phyloP scores from a whole-genome alignment of 2,113 vertebrate genomes.

The Panthera uncia region DNA sequence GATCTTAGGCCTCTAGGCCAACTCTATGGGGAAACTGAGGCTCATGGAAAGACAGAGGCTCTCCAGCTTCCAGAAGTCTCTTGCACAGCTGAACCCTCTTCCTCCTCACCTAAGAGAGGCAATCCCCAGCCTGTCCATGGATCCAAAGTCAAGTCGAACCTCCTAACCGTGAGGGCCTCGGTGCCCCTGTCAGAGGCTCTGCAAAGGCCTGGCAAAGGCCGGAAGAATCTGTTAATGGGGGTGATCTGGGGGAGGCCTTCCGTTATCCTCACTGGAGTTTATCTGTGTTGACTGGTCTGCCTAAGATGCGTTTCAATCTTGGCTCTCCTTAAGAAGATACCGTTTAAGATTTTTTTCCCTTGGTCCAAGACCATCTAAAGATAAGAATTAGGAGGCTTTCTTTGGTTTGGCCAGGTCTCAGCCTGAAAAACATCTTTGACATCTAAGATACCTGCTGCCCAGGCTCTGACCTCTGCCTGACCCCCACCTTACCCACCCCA shows the following conservation, averaged over 20 bases:
- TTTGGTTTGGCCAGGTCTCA: neutral
- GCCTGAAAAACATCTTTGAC: neutral
- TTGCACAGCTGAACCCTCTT: neutral
- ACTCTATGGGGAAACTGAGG: neutral
- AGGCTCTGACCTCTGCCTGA: constrained; percentile 40
- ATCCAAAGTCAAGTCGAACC: neutral
- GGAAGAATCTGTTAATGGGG: neutral
- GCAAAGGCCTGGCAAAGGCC: no score
- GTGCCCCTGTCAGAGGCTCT: neutral
- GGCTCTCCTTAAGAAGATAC: neutral
- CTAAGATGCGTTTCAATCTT: neutral
- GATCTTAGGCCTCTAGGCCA: neutral
- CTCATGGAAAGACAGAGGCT: neutral
- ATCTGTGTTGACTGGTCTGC: neutral
- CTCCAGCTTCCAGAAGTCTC: neutral
- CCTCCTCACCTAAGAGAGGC: neutral
- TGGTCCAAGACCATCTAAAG: constrained; percentile 13
- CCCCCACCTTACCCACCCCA: constrained; percentile 11
- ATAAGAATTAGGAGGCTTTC: constrained; percentile 17
- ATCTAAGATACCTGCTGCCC: neutral
- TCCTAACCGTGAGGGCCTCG: neutral
- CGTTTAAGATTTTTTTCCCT: neutral
- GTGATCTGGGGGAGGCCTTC: neutral
- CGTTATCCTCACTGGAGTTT: neutral
- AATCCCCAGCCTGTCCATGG: neutral